These are phyloP conservation scores for Bovichtus variegatus DNA, from an alignment of 2,797 vertebrate species.

Conservation along the genomic window DNA sequence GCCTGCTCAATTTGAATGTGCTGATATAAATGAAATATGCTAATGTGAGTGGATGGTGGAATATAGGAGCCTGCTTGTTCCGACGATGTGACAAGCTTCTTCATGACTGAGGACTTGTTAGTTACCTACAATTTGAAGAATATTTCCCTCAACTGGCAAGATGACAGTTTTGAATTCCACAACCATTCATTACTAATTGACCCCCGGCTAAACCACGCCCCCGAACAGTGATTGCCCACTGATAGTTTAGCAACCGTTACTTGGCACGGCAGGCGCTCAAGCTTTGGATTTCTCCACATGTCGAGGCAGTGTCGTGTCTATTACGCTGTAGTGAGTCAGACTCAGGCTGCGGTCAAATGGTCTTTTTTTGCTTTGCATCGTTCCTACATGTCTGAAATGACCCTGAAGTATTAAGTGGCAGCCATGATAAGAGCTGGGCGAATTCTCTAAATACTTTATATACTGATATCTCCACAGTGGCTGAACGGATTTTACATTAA, in stretches of 20 bases:
- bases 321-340: no score
- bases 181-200: slow-evolving; percentile 27
- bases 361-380: no score
- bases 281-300: no score
- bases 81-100: slow-evolving; percentile 30
- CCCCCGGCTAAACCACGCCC: not conserved
- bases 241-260: not conserved
- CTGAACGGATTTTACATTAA: no score
- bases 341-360: no score
- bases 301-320: no score
- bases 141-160: slow-evolving; percentile 17
- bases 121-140: slow-evolving; percentile 30
- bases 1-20: slow-evolving; percentile 57
- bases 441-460: no score
- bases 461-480: no score
- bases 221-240: not conserved
- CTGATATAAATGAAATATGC: slow-evolving; percentile 73
- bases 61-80: slow-evolving; percentile 37
- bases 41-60: slow-evolving; percentile 66
- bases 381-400: no score
- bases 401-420: no score
- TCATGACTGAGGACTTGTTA: slow-evolving; percentile 33
- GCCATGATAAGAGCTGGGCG: no score
- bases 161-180: slow-evolving; percentile 11
- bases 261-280: not conserved